Evolutionary conservation across 1,140 invertebrate species (phyloP).

Genomic region (Drosophila sechellia): DNA sequence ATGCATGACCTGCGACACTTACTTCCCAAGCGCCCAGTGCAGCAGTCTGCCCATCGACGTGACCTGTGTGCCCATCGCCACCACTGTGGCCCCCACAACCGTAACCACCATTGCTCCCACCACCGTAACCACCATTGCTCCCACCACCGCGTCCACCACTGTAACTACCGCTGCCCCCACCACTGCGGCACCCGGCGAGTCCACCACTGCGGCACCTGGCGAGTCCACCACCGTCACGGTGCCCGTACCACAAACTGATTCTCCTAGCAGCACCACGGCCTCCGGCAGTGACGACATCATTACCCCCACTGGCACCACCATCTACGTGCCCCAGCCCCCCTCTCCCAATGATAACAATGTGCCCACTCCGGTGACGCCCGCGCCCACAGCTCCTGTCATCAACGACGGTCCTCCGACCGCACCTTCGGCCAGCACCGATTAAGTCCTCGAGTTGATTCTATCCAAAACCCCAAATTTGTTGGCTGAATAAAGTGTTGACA

Average conservation of each 20-base stretch:
- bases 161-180: conserved; percentile 3
- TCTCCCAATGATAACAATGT: conserved; percentile 40
- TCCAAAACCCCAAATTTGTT: not conserved
- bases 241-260: conserved; percentile 15
- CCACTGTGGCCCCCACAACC: not conserved
- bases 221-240: not conserved
- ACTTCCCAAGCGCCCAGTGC: conserved; percentile 45
- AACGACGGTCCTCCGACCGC: conserved; percentile 35
- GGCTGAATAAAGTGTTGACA: conserved; percentile 33
- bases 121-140: not conserved
- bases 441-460: conserved; percentile 3
- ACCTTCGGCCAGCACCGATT: not conserved
- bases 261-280: conserved; percentile 18
- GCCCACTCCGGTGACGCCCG: conserved; percentile 52
- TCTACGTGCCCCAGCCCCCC: conserved; percentile 51
- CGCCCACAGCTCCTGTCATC: conserved; percentile 46
- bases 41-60: not conserved
- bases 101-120: conserved; percentile 2
- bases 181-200: not conserved
- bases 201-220: conserved; percentile 1
- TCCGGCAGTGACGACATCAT: conserved; percentile 5
- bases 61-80: conserved; percentile 16
- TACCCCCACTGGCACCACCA: conserved; percentile 37
- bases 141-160: not conserved
- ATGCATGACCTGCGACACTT: conserved; percentile 33